Evolutionary conservation across 1,140 invertebrate genomes (phyloP), one percentile per base, ranked within the genome.

Genomic region (Metopolophium dirhodum): DNA sequence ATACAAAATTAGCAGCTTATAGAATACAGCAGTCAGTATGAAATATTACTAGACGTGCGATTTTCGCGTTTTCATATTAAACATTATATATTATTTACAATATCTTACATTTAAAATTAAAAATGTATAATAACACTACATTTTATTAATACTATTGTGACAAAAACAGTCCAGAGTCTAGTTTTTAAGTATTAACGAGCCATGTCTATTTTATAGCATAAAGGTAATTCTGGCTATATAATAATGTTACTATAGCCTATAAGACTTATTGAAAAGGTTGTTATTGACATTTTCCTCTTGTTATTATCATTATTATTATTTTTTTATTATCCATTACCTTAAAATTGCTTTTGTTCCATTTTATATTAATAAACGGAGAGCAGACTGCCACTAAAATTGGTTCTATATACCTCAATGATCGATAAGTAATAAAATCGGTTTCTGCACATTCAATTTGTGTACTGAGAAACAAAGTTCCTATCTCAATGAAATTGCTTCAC

Each of bases 381-480:
- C 9, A 47, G 11, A 30, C 85, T 7, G 7, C 37, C 30, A 49
- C 30, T 87, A 18, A 87, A 87, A 87, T 87, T 49, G 85, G 22
- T 87, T 87, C 26, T 30, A 26, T 18, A 87, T 49, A 47, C 85
- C 11, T 87, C 85, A 47, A n/a, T 47, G 85, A 87, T 87, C 45
- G 45, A 87, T 49, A 87, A 87, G 85, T 47, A 87, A 87, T 87
- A 26, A 85, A 85, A 85, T 68, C 9, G 35, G 37, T 41, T 85
- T 41, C 20, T 85, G 4, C 30, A 68, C 61, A 68, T 68, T 68
- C 30, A n/a, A 68, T 23, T 41, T 41, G 82, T 41, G 37, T 23
- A 85, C 37, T 41, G 22, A 85, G 37, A 85, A 85, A 20, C 7
- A 18, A 37, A 41, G 82, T 41, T 41, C 22, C 35, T 7, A 82